Conservation (phyloP, 2,888 invertebrate species). For the Macrophya annulata region DNA sequence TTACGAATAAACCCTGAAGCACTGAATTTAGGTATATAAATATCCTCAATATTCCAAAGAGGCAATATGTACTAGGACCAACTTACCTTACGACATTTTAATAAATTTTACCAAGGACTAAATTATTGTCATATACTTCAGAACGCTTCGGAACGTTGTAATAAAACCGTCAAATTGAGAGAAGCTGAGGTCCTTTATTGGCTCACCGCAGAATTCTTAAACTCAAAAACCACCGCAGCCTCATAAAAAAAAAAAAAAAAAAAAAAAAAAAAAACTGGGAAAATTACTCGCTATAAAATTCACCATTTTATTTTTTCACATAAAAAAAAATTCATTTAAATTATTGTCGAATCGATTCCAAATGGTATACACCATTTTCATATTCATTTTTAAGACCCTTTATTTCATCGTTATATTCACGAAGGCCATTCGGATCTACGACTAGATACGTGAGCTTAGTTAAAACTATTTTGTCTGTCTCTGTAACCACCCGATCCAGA, state of each 20-base stretch:
- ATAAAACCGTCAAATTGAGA: conserved; percentile 2
- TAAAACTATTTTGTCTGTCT: conserved; percentile 5
- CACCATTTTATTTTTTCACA: neutral
- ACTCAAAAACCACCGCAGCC: neutral
- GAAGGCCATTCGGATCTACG: neutral
- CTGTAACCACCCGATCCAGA: neutral
- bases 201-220: neutral
- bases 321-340: neutral
- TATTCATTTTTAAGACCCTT: neutral
- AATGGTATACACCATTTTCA: neutral
- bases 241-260: neutral
- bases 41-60: conserved; percentile 1
- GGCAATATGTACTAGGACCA: neutral
- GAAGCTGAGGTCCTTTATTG: neutral
- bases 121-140: conserved; percentile 9
- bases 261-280: neutral
- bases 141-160: neutral
- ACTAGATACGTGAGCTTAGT: conserved; percentile 24
- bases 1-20: neutral
- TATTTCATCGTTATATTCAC: neutral
- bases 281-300: neutral
- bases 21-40: neutral
- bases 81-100: neutral
- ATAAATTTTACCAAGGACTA: conserved; percentile 17
- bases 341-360: neutral